Base-by-base conservation (phyloP, 2,888 invertebrate species). In the Anaspis maculata region DNA sequence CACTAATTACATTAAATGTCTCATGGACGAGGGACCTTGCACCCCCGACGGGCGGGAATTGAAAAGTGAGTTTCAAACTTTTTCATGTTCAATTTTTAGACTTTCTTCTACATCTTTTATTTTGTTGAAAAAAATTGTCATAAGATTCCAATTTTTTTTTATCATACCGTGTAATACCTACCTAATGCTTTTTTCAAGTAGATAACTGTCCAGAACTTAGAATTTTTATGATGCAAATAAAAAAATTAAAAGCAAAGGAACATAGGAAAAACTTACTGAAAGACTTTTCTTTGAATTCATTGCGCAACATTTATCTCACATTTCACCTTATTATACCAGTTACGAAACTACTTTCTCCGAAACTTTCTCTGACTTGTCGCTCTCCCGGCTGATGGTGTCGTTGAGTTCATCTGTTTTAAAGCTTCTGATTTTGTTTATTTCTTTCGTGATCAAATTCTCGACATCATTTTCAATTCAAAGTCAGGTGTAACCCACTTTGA, bases 11-110 rank as follows among this genome's bases (percentile, higher is more conserved):
- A 71, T 77, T 45, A 72, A 71, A 46, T 78, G 77, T 48, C 56
- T 77, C 54, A 62, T 76, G 62, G 76, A 74, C 3, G 69, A 74
- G 45, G 76, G 74, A 6, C 64, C 70, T 2, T 77, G 77, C 52
- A 74, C 75, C 0, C 56, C 71, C 1, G 76, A 76, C 49, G 76
- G 73, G 28, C 66, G 72, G 24, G 75, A 76, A 57, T 57, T 77
- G 15, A 76, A 71, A 58, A 71, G 77, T 76, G 55, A 74, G 75
- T 66, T 27, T 9, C 11, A 12, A 27, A 27, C 13, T 4, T 6
- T 9, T 27, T 14, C 9, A 27, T 6, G 10, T 25, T 6, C 12
- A 6, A 21, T 25, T 31, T 25, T 23, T 13, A 25, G 7, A 25
- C 14, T 31, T 25, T 25, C 30, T 12, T 24, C 11, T 14, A 7